Percentiles rank a stretch among this genome's conserved stretches.
Conservation (phyloP, 1,140 invertebrate genomes). For the Drosophila auraria region DNA sequence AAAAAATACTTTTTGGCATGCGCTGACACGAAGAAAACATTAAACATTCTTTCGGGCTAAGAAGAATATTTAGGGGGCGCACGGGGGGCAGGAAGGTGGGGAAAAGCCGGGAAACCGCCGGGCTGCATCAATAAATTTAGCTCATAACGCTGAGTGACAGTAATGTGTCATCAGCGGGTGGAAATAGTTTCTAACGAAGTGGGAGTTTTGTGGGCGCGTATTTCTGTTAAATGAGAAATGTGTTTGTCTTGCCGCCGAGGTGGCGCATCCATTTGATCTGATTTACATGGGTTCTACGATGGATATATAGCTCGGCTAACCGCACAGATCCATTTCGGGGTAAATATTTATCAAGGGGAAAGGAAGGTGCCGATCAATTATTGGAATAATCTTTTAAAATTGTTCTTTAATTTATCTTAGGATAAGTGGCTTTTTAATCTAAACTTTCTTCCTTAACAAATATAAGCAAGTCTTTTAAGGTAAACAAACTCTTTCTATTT, state of each 20-base stretch:
- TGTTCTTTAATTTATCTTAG: neutral
- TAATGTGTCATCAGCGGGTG: conserved; percentile 76
- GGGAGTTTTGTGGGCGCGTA: conserved; percentile 31
- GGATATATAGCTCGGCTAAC: conserved; percentile 21
- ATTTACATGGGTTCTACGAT: conserved; percentile 24
- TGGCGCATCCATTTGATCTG: conserved; percentile 49
- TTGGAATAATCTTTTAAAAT: neutral
- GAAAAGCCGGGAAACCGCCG: conserved; percentile 2
- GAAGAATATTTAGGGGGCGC: neutral
- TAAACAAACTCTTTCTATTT: neutral
- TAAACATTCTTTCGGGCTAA: conserved; percentile 52
- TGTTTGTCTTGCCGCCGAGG: conserved; percentile 28
- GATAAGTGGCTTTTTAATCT: neutral
- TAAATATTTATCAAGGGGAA: conserved; percentile 25
- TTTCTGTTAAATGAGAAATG: conserved; percentile 46
- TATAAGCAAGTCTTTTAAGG: neutral
- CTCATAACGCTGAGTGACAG: conserved; percentile 77
- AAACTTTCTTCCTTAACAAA: neutral
- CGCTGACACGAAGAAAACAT: conserved; percentile 65
- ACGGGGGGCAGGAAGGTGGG: neutral
- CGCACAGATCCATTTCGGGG: conserved; percentile 4
- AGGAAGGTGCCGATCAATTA: conserved; percentile 8
- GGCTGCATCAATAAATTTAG: conserved; percentile 78
- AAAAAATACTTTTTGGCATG: conserved; percentile 72
- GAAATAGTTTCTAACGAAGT: conserved; percentile 77